Percentiles rank a stretch among this genome's conserved stretches.
These are phyloP conservation scores for Calliscelio sp. DNA, from an alignment of 2,888 invertebrate species.

Conservation along the genomic window DNA sequence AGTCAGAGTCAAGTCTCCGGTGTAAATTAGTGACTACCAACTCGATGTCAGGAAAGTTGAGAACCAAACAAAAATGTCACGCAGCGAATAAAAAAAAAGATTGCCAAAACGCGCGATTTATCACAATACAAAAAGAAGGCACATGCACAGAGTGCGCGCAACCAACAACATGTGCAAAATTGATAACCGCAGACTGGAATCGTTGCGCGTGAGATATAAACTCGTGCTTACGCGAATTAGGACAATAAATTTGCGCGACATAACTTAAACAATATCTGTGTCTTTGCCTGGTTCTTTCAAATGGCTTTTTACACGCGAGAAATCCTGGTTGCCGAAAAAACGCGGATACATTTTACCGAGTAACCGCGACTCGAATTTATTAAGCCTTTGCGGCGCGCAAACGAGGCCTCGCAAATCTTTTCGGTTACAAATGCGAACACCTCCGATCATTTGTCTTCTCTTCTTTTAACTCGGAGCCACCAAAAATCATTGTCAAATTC, in stretches of 20 bases:
- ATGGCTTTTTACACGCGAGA: slow-evolving; percentile 4
- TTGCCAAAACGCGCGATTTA: slow-evolving; percentile 27
- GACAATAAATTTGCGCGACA: slow-evolving; percentile 21
- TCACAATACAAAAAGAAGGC: slow-evolving; percentile 28
- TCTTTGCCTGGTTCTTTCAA: slow-evolving; percentile 2
- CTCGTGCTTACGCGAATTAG: slow-evolving; percentile 19
- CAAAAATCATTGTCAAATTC: slow-evolving; percentile 45
- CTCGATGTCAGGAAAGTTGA: slow-evolving; percentile 56
- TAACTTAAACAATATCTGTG: too few relatives aligned
- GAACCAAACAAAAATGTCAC: slow-evolving; percentile 60
- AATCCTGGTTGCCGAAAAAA: not conserved
- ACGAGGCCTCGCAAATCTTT: slow-evolving; percentile 28
- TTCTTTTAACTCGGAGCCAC: slow-evolving; percentile 28
- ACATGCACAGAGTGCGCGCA: too few relatives aligned
- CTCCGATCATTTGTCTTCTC: slow-evolving; percentile 4
- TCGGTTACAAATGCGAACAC: slow-evolving; percentile 19
- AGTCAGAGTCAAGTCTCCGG: slow-evolving; percentile 54
- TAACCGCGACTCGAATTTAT: slow-evolving; percentile 17
- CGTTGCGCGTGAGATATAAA: slow-evolving; percentile 15
- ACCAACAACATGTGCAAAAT: slow-evolving; percentile 33
- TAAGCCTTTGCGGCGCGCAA: slow-evolving; percentile 17
- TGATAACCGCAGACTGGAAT: slow-evolving; percentile 24
- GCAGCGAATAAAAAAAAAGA: slow-evolving; percentile 16
- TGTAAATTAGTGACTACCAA: slow-evolving; percentile 66
- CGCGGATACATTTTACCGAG: slow-evolving; percentile 2